Evolutionary conservation across 1,140 invertebrate species (phyloP).

Genomic region (Camponotus pennsylvanicus): DNA sequence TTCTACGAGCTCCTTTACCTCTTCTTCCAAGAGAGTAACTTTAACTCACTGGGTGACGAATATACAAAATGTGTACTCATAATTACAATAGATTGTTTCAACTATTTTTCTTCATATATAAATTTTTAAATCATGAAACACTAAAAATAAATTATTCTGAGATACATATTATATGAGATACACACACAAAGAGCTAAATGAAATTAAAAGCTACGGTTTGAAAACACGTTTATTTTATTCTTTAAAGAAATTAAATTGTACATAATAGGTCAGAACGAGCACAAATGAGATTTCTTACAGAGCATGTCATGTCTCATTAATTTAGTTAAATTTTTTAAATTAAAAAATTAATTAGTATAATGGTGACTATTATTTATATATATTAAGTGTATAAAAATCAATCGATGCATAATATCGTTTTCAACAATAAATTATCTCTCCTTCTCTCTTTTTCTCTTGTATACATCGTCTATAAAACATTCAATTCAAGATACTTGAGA

Average conservation of each 20-base stretch:
- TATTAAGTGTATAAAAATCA: neutral
- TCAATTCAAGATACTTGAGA: constrained; percentile 22
- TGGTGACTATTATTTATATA: neutral
- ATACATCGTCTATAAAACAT: neutral
- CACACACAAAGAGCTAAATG: neutral
- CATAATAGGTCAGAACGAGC: neutral
- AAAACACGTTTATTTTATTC: neutral
- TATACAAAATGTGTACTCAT: neutral
- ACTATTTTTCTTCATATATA: neutral
- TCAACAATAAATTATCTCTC: neutral
- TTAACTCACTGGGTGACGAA: constrained; percentile 6
- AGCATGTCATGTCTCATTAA: neutral
- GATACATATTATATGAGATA: neutral
- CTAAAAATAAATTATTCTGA: neutral
- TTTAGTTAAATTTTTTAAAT: neutral
- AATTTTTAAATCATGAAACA: neutral
- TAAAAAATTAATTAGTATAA: neutral
- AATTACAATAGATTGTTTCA: constrained; percentile 9
- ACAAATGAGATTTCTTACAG: neutral
- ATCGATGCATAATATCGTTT: neutral
- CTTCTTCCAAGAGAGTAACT: constrained; percentile 51
- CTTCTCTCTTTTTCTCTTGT: neutral
- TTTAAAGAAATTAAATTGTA: neutral
- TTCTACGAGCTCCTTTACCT: constrained; percentile 70
- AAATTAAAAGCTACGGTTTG: neutral